Conservation (phyloP, 2,797 vertebrate species). For the Molossus molossus region DNA sequence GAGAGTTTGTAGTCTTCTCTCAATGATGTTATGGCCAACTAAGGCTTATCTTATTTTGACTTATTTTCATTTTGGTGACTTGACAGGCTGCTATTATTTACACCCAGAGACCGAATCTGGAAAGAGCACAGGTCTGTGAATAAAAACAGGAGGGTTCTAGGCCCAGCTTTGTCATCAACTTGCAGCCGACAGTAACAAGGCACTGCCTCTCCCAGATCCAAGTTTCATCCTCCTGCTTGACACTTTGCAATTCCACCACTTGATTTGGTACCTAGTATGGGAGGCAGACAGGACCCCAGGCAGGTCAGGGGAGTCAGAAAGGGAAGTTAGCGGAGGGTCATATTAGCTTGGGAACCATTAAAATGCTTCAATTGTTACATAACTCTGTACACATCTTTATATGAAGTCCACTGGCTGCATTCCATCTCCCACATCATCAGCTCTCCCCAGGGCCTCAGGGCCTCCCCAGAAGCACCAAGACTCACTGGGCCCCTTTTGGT, state of each 20-base stretch:
- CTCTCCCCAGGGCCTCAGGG: not conserved
- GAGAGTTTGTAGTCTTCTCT: not conserved
- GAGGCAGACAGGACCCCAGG: not conserved
- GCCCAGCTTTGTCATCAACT: not conserved
- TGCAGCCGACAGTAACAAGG: not conserved
- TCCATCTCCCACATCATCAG: not conserved
- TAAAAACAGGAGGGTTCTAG: not conserved
- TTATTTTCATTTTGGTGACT: not conserved
- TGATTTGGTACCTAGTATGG: not conserved
- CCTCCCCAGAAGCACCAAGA: not conserved
- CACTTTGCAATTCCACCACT: constrained; percentile 13
- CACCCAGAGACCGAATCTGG: not conserved
- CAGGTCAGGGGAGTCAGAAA: not conserved
- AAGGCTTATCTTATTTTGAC: not conserved
- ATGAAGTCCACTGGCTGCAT: not conserved
- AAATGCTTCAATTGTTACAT: not conserved
- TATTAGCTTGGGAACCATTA: not conserved
- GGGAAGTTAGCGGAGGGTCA: not conserved
- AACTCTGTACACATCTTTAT: not conserved
- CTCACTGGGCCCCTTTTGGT: not conserved
- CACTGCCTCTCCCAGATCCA: not conserved
- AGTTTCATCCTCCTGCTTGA: not conserved
- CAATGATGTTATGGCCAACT: no score
- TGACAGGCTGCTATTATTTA: not conserved
- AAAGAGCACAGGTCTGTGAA: constrained; percentile 15